Evolutionary conservation across 2,113 vertebrate genomes (phyloP).

Genomic region (Mirza zaza): DNA sequence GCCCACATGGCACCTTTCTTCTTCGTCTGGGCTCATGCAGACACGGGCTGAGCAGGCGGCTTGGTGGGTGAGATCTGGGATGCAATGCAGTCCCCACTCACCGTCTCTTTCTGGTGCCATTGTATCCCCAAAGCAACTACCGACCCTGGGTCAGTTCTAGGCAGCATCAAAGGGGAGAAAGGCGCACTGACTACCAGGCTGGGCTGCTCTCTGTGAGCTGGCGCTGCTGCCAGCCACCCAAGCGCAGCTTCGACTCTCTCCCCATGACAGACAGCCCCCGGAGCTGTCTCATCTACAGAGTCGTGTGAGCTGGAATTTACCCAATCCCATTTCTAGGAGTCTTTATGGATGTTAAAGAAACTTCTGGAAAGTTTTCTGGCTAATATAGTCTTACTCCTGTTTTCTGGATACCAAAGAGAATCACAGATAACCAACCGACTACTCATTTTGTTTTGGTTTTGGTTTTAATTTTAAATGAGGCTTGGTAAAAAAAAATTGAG

Average conservation of each 20-base stretch:
- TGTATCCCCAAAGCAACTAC: neutral
- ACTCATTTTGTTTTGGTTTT: neutral
- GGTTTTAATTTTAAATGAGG: too few species aligned
- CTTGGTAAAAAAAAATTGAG: too few species aligned
- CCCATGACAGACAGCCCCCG: neutral
- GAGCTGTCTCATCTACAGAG: neutral
- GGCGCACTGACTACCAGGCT: neutral
- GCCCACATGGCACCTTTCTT: neutral
- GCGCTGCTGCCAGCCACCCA: neutral
- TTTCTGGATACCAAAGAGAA: neutral
- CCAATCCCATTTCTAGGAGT: neutral
- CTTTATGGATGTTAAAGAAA: neutral
- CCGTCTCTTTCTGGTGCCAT: too few species aligned
- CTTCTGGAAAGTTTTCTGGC: neutral
- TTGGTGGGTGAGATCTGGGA: neutral
- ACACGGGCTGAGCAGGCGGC: neutral
- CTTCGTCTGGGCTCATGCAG: neutral
- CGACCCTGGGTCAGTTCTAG: neutral
- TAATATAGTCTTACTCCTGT: neutral
- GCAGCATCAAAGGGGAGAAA: neutral
- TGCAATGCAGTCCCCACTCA: neutral
- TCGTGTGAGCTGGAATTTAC: neutral
- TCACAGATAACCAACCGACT: neutral
- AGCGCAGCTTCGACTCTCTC: neutral
- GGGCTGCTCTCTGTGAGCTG: neutral